Percentiles rank a stretch among this genome's conserved stretches.
Conservation (phyloP, 2,797 vertebrate genomes). For the Kryptolebias ocellatus region DNA sequence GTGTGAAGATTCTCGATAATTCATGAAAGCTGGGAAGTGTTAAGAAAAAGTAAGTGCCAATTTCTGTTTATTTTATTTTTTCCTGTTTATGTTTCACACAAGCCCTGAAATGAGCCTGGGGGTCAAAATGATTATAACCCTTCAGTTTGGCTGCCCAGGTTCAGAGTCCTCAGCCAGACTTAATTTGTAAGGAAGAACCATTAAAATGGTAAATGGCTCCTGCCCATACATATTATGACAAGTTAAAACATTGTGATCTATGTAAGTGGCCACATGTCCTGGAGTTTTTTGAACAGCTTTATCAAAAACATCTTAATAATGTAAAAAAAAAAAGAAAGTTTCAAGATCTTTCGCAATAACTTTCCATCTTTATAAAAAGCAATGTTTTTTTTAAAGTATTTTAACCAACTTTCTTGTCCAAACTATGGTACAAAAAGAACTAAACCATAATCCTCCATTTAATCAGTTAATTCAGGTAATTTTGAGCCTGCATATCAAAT, state of each 20-base stretch:
- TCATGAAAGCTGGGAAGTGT: slow-evolving; percentile 12
- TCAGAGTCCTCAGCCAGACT: background rate
- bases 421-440: too few relatives aligned
- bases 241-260: background rate
- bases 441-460: too few relatives aligned
- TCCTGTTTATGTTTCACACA: slow-evolving; percentile 22
- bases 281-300: too few relatives aligned
- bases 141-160: slow-evolving; percentile 36
- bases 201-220: background rate
- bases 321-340: too few relatives aligned
- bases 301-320: too few relatives aligned
- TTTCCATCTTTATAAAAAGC: too few relatives aligned
- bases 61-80: slow-evolving; percentile 36
- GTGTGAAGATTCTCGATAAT: slow-evolving; percentile 17
- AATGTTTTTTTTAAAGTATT: too few relatives aligned
- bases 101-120: slow-evolving; percentile 35
- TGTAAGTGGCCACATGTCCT: background rate
- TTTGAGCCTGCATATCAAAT: too few relatives aligned
- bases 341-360: too few relatives aligned
- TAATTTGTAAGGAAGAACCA: background rate
- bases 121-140: slow-evolving; percentile 45
- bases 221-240: slow-evolving; percentile 9
- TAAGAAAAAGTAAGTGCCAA: slow-evolving; percentile 11
- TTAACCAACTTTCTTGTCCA: too few relatives aligned
- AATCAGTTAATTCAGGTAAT: too few relatives aligned